These are phyloP conservation scores for Psittacara wagleri DNA, from an alignment of 2,113 vertebrate genomes.

Conservation along the genomic window DNA sequence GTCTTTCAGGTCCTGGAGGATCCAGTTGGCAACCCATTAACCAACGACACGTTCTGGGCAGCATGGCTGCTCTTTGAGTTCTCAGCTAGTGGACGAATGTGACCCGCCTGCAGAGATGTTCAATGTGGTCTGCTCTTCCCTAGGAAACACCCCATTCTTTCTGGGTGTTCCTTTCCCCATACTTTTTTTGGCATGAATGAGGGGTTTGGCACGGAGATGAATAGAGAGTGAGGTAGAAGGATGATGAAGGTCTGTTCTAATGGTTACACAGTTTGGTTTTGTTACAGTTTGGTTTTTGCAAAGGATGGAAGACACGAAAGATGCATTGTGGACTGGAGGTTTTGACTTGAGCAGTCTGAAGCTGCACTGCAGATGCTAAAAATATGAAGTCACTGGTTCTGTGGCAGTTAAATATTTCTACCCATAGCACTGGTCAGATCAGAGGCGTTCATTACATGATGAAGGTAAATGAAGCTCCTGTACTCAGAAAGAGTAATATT, in stretches of 20 bases:
- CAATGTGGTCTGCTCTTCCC: neutral
- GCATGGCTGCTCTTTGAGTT: constrained; percentile 40
- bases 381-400: neutral
- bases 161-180: neutral
- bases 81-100: neutral
- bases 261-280: neutral
- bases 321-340: neutral
- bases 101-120: neutral
- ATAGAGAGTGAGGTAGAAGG: neutral
- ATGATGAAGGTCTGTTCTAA: neutral
- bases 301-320: neutral
- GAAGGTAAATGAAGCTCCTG: neutral
- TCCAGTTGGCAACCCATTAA: neutral
- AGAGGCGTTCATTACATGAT: neutral
- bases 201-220: neutral
- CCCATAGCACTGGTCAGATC: neutral
- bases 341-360: neutral
- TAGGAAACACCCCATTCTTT: neutral
- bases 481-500: neutral
- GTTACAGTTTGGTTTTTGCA: neutral
- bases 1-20: constrained; percentile 38
- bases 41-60: neutral
- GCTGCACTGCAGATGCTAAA: neutral
- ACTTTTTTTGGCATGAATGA: neutral
- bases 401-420: neutral